phyloP scores from a whole-genome alignment of 1,140 invertebrate genomes.

The Drosophila ohnishii region DNA sequence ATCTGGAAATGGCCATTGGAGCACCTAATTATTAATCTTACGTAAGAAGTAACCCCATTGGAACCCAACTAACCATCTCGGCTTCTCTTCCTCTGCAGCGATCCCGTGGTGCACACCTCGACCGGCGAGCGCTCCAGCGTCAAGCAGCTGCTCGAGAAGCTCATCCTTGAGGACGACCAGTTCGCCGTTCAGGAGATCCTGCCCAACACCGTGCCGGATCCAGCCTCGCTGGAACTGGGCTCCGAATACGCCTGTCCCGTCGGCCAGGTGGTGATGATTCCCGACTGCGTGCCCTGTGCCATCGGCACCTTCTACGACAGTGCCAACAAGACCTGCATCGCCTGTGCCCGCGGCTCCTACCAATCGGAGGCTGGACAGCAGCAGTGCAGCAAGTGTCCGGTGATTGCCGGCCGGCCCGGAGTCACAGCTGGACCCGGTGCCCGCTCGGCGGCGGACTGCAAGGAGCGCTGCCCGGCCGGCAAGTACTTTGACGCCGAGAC shows the following conservation, averaged over 20 bases:
- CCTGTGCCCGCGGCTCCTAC: conserved; percentile 95
- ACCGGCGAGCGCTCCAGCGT: conserved; percentile 94
- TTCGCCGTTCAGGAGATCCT: conserved; percentile 96
- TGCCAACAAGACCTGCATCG: conserved; percentile 89
- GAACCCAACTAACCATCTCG: conserved; percentile 10
- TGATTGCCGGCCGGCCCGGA: conserved; percentile 92
- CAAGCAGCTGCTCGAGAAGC: conserved; percentile 91
- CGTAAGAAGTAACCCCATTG: neutral
- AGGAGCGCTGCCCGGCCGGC: conserved; percentile 95
- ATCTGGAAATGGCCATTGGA: conserved; percentile 9
- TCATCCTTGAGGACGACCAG: conserved; percentile 95
- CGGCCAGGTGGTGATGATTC: conserved; percentile 95
- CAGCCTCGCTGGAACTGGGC: conserved; percentile 91
- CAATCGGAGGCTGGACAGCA: conserved; percentile 96
- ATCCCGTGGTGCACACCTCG: conserved; percentile 93
- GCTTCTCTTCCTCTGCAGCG: conserved; percentile 85
- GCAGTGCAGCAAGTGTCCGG: conserved; percentile 93
- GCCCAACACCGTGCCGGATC: conserved; percentile 96
- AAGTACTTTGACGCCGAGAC: conserved; percentile 95
- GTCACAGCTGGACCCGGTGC: conserved; percentile 94
- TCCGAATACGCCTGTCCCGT: conserved; percentile 96
- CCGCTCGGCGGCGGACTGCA: conserved; percentile 93
- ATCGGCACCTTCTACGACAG: conserved; percentile 94
- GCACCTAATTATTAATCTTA: neutral
- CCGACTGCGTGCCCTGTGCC: conserved; percentile 97